Evolutionary conservation across 2,888 invertebrate genomes (phyloP), one percentile per base, ranked within the genome.

Genomic region (Eudasyphora cyanicolor): DNA sequence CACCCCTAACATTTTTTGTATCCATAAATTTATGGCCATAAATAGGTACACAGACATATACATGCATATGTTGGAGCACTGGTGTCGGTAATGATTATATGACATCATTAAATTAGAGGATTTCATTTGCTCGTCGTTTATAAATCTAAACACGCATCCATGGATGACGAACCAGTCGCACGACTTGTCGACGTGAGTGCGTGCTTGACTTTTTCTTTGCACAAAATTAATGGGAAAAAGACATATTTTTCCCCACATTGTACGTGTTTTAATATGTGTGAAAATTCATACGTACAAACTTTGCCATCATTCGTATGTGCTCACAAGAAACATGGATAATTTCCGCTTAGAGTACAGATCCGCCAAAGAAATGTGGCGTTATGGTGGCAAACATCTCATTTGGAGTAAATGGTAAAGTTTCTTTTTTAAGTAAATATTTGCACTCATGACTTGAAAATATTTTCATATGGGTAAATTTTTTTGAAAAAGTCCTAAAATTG

Each of bases 201-300:
- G 45, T 45, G 45, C 45, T 45, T n/a, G 45, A 45, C 45, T 45
- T n/a, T 38, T 38, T 38, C n/a, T 45, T 51, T 51, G 7, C 51
- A 51, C 17, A 51, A 51, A 21, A 21, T 51, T 51, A 51, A 51
- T 51, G 19, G 19, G 49, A 49, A 49, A 35, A 21, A 51, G 1
- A 21, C 51, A 51, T 10, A 51, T 51, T 21, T 10, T 17, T 51
- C 21, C 8, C 24, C 24, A 21, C 51, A 21, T 19, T 10, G 21
- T 51, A 51, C 51, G 51, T 51, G 51, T 21, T 51, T 51, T 51
- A 51, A 21, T 51, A 51, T 51, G 51, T 51, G 51, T 21, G 51
- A 51, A 51, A 51, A 51, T 51, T 14, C 21, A 51, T 21, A 51
- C 8, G n/a, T 45, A 12, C 45, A n/a, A n/a, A 12, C n/a, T 45